Conservation (phyloP, 2,113 vertebrate species). For the Engystomops pustulosus region DNA sequence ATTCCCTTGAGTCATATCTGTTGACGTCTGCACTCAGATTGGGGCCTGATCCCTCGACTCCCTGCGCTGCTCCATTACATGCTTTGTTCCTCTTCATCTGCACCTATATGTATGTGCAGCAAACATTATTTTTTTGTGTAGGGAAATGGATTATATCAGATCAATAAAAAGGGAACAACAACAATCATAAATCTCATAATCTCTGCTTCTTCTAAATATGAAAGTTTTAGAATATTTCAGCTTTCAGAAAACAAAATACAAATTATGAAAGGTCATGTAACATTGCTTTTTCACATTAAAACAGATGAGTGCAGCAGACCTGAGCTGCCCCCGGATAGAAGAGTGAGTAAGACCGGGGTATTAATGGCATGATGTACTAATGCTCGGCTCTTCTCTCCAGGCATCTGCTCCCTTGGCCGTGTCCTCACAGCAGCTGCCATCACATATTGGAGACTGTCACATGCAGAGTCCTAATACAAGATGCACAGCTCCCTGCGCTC, state of each 20-base stretch:
- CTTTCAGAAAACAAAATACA: not conserved
- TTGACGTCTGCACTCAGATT: too few species aligned
- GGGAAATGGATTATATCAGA: not conserved
- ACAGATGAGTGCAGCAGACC: too few species aligned
- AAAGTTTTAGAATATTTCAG: not conserved
- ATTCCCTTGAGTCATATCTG: too few species aligned
- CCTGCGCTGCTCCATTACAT: too few species aligned
- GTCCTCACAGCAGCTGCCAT: conserved; percentile 36
- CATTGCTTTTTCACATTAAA: too few species aligned
- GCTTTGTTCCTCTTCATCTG: too few species aligned
- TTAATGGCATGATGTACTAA: conserved; percentile 26
- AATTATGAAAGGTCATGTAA: not conserved
- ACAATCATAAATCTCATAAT: not conserved
- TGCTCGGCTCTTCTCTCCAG: not conserved
- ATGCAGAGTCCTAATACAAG: not conserved
- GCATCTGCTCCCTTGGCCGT: conserved; percentile 39
- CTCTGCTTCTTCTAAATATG: too few species aligned
- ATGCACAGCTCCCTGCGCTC: not conserved
- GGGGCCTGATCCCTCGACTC: too few species aligned
- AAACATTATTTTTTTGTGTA: too few species aligned
- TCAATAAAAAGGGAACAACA: not conserved
- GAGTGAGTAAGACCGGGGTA: not conserved
- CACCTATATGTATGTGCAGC: too few species aligned
- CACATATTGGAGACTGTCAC: not conserved
- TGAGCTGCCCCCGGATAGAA: not conserved